These are phyloP conservation scores for Apis florea DNA, from an alignment of 1,140 invertebrate genomes.

Conservation along the genomic window DNA sequence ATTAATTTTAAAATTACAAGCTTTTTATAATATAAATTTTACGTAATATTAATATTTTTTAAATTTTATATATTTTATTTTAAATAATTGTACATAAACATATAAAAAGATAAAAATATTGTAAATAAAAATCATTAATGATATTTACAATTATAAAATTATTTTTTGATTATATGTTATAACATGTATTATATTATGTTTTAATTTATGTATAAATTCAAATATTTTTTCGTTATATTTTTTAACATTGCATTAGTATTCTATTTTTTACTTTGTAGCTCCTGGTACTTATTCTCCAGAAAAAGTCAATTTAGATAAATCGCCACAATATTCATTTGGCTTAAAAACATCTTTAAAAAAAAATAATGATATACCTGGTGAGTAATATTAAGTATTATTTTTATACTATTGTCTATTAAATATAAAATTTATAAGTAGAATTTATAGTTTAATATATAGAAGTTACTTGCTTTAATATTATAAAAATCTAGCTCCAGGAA, in stretches of 20 bases:
- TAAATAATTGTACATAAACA: too few relatives aligned
- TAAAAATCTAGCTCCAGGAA: constrained; percentile 78
- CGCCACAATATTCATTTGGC: constrained; percentile 83
- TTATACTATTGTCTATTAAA: not conserved
- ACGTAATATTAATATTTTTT: not conserved
- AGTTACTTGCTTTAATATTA: constrained; percentile 18
- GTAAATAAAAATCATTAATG: not conserved
- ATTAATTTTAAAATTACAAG: not conserved
- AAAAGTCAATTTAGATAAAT: constrained; percentile 83
- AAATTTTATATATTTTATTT: not conserved
- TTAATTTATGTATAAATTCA: constrained; percentile 7
- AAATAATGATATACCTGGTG: constrained; percentile 80
- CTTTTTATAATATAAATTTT: not conserved
- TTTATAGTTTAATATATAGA: not conserved
- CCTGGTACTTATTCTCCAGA: constrained; percentile 75
- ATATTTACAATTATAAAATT: not conserved
- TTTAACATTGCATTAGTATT: constrained; percentile 4
- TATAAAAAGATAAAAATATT: too few relatives aligned
- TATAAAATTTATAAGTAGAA: too few relatives aligned
- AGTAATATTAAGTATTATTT: constrained; percentile 9
- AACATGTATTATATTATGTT: not conserved
- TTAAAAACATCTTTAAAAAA: constrained; percentile 80
- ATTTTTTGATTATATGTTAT: constrained; percentile 3
- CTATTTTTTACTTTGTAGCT: constrained; percentile 21
- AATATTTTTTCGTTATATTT: not conserved